These are phyloP conservation scores for Cavia aperea DNA, from an alignment of 2,113 vertebrate genomes.

Conservation along the genomic window DNA sequence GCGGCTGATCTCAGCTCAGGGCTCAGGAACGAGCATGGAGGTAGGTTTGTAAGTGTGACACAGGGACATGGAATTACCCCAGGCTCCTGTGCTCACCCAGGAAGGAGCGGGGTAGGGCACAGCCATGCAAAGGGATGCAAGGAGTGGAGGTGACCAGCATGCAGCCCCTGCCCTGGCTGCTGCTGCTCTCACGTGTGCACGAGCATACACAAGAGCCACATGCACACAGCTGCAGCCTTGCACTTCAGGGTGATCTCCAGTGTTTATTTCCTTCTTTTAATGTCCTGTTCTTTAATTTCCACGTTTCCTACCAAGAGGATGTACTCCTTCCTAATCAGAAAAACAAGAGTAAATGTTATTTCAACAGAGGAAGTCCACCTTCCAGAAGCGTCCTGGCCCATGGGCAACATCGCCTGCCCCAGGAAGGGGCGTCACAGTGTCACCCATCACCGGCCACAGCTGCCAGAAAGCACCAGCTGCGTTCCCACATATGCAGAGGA, in stretches of 20 bases:
- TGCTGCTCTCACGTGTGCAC: background rate
- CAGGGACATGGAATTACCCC: background rate
- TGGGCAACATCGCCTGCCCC: background rate
- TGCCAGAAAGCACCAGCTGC: background rate
- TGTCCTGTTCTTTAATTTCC: background rate
- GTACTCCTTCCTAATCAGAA: constrained; percentile 11
- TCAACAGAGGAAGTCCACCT: constrained; percentile 31
- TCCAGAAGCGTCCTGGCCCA: constrained; percentile 39
- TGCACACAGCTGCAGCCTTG: background rate
- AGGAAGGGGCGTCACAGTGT: background rate
- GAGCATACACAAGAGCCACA: background rate
- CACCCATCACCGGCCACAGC: background rate
- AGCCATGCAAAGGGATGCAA: background rate
- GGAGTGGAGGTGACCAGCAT: background rate
- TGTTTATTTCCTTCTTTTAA: constrained; percentile 8
- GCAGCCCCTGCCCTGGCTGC: background rate
- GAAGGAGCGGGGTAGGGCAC: background rate
- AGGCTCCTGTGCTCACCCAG: background rate
- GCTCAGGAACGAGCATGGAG: background rate
- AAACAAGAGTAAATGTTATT: constrained; percentile 22
- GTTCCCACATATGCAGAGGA: constrained; percentile 55
- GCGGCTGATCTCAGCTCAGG: background rate
- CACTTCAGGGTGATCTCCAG: background rate
- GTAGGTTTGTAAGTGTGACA: background rate
- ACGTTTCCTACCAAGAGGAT: constrained; percentile 6